phyloP scores from a whole-genome alignment of 2,797 vertebrate genomes.

The Lepilemur ruficaudatus region DNA sequence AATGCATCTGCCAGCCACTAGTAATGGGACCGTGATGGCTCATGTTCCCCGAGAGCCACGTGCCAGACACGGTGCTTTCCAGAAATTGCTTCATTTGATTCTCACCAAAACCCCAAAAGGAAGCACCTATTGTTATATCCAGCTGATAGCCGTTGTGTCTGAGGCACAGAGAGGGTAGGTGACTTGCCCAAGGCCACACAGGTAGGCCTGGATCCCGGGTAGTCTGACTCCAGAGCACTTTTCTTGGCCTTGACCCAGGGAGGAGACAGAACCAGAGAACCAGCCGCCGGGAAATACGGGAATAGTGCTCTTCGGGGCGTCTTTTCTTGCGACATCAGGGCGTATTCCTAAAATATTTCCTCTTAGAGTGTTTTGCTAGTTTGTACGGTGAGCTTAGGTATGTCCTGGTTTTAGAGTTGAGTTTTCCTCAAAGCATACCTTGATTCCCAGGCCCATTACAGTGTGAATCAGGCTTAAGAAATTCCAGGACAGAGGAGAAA shows the following conservation, averaged over 20 bases:
- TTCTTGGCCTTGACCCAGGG: background rate
- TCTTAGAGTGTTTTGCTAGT: background rate
- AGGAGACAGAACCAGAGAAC: background rate
- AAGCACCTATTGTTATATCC: background rate
- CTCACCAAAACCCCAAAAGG: background rate
- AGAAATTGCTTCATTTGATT: background rate
- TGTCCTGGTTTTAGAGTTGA: background rate
- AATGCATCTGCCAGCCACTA: background rate
- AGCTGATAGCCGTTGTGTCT: background rate
- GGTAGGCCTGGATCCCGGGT: background rate
- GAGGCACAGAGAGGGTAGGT: background rate
- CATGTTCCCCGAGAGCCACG: background rate
- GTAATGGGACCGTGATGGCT: background rate
- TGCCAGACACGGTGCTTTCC: background rate
- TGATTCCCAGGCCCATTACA: background rate
- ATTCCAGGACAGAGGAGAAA: background rate
- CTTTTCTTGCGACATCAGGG: background rate
- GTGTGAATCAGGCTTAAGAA: background rate
- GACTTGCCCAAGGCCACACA: background rate
- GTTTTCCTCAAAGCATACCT: background rate
- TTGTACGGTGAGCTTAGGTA: background rate
- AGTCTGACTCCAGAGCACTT: background rate
- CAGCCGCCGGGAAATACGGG: fast-evolving
- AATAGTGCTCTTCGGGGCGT: background rate
- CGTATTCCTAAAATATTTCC: background rate